Conservation (phyloP, 2,113 vertebrate species). For the Saimiri boliviensis region DNA sequence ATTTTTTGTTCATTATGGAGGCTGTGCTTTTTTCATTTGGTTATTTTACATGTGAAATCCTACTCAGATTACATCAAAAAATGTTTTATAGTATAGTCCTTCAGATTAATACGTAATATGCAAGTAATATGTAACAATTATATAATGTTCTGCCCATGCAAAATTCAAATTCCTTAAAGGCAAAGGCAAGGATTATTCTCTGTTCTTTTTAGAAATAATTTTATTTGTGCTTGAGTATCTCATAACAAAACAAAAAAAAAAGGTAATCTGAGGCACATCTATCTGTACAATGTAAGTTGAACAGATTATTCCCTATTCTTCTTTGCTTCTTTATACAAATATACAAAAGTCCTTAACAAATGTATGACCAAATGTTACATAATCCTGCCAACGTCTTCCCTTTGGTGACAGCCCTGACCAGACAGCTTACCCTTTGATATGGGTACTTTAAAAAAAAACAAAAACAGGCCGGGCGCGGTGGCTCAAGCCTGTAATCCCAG, state of each 20-base stretch:
- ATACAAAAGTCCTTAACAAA: background rate
- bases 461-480: no score
- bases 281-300: background rate
- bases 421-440: background rate
- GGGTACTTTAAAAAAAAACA: background rate
- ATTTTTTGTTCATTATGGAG: background rate
- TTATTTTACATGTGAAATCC: slow-evolving; percentile 8
- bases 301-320: background rate
- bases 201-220: background rate
- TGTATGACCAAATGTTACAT: background rate
- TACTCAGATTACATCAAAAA: background rate
- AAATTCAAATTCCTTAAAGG: background rate
- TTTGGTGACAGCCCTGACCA: background rate
- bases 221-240: background rate
- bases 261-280: background rate
- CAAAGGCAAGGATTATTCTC: background rate
- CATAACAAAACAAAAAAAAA: background rate
- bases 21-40: background rate
- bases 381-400: background rate
- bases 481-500: no score
- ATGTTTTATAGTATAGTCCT: background rate
- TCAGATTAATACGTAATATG: slow-evolving; percentile 33
- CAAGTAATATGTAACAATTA: background rate
- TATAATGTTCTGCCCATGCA: background rate
- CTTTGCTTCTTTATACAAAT: slow-evolving; percentile 26